Percentiles rank a stretch among this genome's conserved stretches.
These are phyloP conservation scores for Henricia sp. DNA, from an alignment of 53 echinoderm and acorn worm species.

Conservation along the genomic window DNA sequence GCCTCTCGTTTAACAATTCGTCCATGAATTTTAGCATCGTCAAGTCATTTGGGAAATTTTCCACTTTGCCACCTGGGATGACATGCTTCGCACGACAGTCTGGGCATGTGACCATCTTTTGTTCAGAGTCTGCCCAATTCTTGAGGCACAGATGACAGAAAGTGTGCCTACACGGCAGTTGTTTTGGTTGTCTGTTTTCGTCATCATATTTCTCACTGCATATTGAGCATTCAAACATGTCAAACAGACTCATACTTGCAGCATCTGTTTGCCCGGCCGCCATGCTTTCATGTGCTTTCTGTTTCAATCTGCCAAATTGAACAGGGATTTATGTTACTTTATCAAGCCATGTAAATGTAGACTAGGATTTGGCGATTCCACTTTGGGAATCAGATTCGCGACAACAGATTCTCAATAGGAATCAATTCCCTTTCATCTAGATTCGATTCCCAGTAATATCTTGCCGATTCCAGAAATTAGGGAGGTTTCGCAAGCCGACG, in stretches of 20 bases:
- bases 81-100: background rate
- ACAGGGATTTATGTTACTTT: too few relatives aligned
- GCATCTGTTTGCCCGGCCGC: background rate
- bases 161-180: slow-evolving; percentile 36
- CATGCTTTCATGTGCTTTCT: too few relatives aligned
- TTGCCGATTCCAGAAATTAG: too few relatives aligned
- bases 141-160: slow-evolving; percentile 25
- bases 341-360: too few relatives aligned
- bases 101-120: slow-evolving; percentile 18
- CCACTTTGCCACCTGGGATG: slow-evolving; percentile 10
- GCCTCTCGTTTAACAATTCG: background rate
- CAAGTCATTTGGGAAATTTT: background rate
- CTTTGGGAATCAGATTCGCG: too few relatives aligned
- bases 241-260: too few relatives aligned
- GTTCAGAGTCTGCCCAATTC: background rate
- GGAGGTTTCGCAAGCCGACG: too few relatives aligned
- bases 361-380: too few relatives aligned
- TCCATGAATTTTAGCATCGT: slow-evolving; percentile 18
- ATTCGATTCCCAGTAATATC: too few relatives aligned
- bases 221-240: slow-evolving; percentile 11
- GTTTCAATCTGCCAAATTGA: too few relatives aligned
- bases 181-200: slow-evolving; percentile 28
- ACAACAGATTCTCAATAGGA: too few relatives aligned
- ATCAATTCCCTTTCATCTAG: too few relatives aligned
- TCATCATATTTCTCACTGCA: slow-evolving; percentile 38